Base-by-base conservation (phyloP, 2,113 vertebrate genomes). In the Syngnathus floridae region DNA sequence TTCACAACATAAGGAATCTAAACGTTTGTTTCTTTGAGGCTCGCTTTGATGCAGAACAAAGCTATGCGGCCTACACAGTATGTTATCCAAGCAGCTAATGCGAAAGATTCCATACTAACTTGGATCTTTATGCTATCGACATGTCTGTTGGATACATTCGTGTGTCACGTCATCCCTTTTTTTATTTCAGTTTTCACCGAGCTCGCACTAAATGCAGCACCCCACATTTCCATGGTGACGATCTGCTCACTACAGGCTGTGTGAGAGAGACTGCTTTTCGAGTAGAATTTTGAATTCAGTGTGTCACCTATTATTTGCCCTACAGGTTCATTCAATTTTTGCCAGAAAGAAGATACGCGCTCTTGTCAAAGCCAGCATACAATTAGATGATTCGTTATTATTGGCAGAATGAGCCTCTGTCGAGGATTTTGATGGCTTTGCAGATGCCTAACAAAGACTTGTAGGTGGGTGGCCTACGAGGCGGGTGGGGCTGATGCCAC, bases 361-460 rank as follows among this genome's bases (percentile, higher is more conserved):
- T 69, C 72, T 70, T 65, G 10, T 21, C 10, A 35, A 59, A 70
- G 69, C 71, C 58, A 16, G 55, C n/a, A 49, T n/a, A 72, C 70
- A 82, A 75, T 76, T 82, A 74, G 71, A 57, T 11, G 6, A 19
- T 67, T 55, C 37, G 73, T 80, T 80, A 78, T 83, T 75, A 74
- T 65, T 70, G 74, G 55, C 52, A 54, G 67, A 75, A 76, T 63
- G 67, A 17, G 21, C 17, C 65, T 72, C 74, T 58, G 57, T 40
- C 1, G 59, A 69, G 41, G 49, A 59, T 45, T 31, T 31, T 58
- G 70, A 69, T 70, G 62, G 64, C 60, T 65, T 81, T 65, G 73
- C 67, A 56, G 65, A 63, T 22, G 66, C 21, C 10, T 41, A 64
- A 82, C 72, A 69, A 69, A 76, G 62, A 64, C 54, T 31, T 0